Evolutionary conservation across 2,888 invertebrate species (phyloP), one percentile per base, ranked within the genome.

Genomic region (Zhuqinia jingwanae): DNA sequence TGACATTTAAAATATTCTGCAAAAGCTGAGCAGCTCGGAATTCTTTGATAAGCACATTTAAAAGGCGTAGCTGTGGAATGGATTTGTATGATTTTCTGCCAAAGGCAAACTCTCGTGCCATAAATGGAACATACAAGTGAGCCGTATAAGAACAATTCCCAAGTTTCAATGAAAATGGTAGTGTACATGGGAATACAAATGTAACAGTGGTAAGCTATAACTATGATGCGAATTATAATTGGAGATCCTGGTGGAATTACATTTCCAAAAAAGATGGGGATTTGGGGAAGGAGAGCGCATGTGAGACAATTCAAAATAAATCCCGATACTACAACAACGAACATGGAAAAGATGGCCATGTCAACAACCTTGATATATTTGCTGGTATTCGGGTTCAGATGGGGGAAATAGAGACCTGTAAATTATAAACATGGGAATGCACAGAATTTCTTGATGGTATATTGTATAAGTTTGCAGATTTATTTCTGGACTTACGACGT

Each of bases 151-250:
- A 42, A 1, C 20, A 42, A 42, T 30, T 1, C 20, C 20, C 10
- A 17, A 2, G 30, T 2, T 10, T 5, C 15, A 1, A 56, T 8
- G 20, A 1, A 10, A 13, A 56, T 1, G 2, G 42, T 2, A 10
- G 6, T 11, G 22, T 77, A 77, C 77, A 77, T 45, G 5, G 53
- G 58, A 42, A 42, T 10, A 17, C 50, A 50, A 53, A 75, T 53
- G 15, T 53, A 53, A 22, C 50, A 53, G n/a, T 50, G 75, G 53
- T 53, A 53, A 53, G 30, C 6, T 36, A 30, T 27, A 8, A 75
- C 27, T 0, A 42, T 1, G 2, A 75, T 1, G 8, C 20, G 17
- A 30, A 75, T 17, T 2, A n/a, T 0, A 50, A 30, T 8, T 0
- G 75, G 27, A 17, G 53, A n/a, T 11, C 0, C 0, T 5, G 13